Conservation (phyloP, 1,140 invertebrate species). For the Zaprionus camerounensis region DNA sequence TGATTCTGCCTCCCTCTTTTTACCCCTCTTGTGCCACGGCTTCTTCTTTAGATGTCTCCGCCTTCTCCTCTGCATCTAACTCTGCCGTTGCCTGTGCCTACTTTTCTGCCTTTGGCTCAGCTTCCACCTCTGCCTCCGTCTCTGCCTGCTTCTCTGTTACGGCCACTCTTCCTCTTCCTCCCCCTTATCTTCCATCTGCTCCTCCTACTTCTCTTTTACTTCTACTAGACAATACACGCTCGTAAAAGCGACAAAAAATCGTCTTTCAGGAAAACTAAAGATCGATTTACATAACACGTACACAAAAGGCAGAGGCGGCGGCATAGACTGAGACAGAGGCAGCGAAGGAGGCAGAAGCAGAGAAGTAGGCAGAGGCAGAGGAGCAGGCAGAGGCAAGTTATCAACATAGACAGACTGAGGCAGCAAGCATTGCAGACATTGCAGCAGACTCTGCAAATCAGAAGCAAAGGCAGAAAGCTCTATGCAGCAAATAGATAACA, state of each 20-base stretch:
- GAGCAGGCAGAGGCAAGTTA: background rate
- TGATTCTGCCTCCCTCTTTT: background rate
- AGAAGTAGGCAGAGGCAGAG: background rate
- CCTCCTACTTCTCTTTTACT: background rate
- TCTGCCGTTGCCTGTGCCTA: no score
- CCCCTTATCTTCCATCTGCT: background rate
- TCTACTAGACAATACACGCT: background rate
- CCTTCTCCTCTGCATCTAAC: background rate
- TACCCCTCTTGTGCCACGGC: background rate
- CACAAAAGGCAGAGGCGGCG: background rate
- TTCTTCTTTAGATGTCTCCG: background rate
- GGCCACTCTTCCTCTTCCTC: background rate
- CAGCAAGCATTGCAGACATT: background rate
- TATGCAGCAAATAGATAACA: no score
- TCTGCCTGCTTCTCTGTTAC: background rate
- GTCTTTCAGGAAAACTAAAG: constrained; percentile 51
- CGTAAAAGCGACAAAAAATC: background rate
- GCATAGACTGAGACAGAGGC: background rate
- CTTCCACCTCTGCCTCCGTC: background rate
- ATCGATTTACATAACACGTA: constrained; percentile 73
- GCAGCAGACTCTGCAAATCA: background rate
- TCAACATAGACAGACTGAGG: background rate
- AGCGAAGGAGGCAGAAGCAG: background rate
- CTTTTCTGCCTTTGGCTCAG: background rate
- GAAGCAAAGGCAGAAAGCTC: background rate